Percentiles rank a stretch among this genome's conserved stretches.
These are phyloP conservation scores for Eospalax fontanierii DNA, from an alignment of 2,797 vertebrate genomes.

Conservation along the genomic window DNA sequence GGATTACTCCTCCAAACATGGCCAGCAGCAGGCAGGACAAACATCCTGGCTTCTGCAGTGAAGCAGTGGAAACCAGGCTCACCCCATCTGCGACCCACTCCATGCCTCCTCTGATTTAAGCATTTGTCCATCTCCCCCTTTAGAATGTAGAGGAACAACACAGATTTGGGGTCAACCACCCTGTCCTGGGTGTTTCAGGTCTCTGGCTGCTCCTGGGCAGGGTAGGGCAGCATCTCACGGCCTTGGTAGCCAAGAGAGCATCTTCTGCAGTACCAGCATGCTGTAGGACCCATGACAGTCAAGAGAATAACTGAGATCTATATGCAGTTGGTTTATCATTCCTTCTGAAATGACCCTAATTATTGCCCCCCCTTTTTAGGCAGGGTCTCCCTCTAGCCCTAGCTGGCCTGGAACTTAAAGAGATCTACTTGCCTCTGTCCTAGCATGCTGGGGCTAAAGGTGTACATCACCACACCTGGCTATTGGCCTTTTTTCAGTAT, in stretches of 20 bases:
- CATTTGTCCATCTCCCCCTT: not conserved
- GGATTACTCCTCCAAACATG: conserved; percentile 58
- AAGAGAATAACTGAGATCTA: not conserved
- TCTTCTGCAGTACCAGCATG: not conserved
- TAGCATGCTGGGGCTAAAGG: no score
- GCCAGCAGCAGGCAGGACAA: conserved; percentile 36
- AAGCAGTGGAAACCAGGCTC: not conserved
- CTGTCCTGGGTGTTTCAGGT: not conserved
- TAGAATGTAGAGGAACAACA: conserved; percentile 24
- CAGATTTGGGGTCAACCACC: not conserved
- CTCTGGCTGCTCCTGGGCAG: not conserved
- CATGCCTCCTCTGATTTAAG: not conserved
- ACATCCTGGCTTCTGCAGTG: not conserved
- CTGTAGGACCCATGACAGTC: not conserved
- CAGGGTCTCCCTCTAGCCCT: no score
- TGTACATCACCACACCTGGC: no score
- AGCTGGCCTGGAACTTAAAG: no score
- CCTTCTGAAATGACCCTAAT: conserved; percentile 40
- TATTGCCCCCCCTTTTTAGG: not conserved
- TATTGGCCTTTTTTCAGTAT: not conserved
- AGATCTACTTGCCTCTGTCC: no score
- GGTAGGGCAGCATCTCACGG: not conserved
- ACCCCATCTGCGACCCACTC: not conserved
- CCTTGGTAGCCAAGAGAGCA: not conserved
- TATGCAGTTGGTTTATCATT: not conserved